Evolutionary conservation across 2,888 invertebrate genomes (phyloP).

Genomic region (Eustalomyia histrio): DNA sequence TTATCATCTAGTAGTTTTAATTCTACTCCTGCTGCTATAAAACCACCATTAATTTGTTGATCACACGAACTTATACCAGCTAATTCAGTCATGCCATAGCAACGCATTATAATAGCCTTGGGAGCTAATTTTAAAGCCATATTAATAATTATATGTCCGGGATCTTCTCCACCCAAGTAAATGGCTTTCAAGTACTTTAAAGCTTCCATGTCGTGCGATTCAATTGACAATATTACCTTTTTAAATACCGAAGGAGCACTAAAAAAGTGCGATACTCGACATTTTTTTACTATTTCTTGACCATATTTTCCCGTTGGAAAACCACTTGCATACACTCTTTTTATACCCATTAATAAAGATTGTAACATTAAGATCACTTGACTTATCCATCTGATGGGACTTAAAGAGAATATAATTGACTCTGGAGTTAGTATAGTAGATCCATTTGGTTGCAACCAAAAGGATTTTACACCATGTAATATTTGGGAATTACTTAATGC

Average conservation of each 20-base stretch:
- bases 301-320: slow-evolving; percentile 32
- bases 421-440: slow-evolving; percentile 5
- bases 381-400: slow-evolving; percentile 65
- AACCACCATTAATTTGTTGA: slow-evolving; percentile 50
- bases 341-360: slow-evolving; percentile 52
- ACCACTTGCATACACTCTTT: slow-evolving; percentile 55
- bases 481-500: slow-evolving; percentile 59
- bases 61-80: slow-evolving; percentile 52
- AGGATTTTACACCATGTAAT: slow-evolving; percentile 50
- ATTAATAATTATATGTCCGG: slow-evolving; percentile 36
- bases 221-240: slow-evolving; percentile 40
- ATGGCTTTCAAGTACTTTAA: slow-evolving; percentile 46
- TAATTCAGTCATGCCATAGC: slow-evolving; percentile 66
- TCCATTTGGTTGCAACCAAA: slow-evolving; percentile 46
- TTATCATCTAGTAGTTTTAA: slow-evolving; percentile 60
- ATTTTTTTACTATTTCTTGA: slow-evolving; percentile 44
- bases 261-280: slow-evolving; percentile 58
- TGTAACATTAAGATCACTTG: slow-evolving; percentile 64
- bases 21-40: slow-evolving; percentile 43
- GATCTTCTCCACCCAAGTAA: slow-evolving; percentile 61
- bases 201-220: slow-evolving; percentile 22
- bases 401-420: slow-evolving; percentile 55
- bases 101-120: slow-evolving; percentile 40
- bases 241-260: slow-evolving; percentile 51
- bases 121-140: slow-evolving; percentile 46